Evolutionary conservation across 2,888 invertebrate species (phyloP).

Genomic region (Girardia tigrina): DNA sequence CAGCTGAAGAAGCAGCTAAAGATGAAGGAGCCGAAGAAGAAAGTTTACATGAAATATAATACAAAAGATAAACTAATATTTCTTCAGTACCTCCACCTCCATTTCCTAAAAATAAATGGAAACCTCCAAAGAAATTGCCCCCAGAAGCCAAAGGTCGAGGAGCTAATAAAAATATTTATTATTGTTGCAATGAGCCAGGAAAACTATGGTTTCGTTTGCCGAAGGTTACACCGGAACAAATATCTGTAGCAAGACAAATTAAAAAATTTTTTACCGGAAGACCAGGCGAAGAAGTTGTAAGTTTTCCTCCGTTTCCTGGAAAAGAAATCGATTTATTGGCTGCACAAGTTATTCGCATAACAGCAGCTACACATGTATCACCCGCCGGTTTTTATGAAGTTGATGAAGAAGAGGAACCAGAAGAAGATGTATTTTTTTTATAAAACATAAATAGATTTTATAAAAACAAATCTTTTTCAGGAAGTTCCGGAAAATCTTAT

Average conservation of each 20-base stretch:
- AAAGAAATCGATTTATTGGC: conserved; percentile 67
- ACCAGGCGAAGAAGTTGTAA: conserved; percentile 60
- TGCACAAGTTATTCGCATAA: conserved; percentile 68
- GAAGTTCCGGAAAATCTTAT: conserved; percentile 45
- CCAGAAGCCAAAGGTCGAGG: conserved; percentile 65
- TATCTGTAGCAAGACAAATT: conserved; percentile 60
- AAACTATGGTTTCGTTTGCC: conserved; percentile 69
- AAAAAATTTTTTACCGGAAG: conserved; percentile 67
- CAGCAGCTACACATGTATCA: conserved; percentile 64
- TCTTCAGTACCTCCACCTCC: background rate
- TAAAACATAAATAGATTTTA: background rate
- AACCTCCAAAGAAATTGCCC: conserved; percentile 58
- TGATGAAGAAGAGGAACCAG: conserved; percentile 57
- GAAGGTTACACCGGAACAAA: conserved; percentile 64
- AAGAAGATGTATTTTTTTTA: conserved; percentile 54
- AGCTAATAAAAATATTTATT: conserved; percentile 65
- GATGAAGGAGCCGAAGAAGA: conserved; percentile 26
- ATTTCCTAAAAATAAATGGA: conserved; percentile 56
- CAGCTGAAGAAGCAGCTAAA: conserved; percentile 24
- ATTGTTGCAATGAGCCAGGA: conserved; percentile 64
- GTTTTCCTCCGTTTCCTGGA: conserved; percentile 72
- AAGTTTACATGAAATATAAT: background rate
- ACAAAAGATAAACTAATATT: background rate
- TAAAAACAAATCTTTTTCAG: background rate
- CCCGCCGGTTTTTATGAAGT: conserved; percentile 59